A percentile compares a stretch with the other conserved stretches of the same genome.
phyloP scores from a whole-genome alignment of 92 coral and sea anemone genomes.

The Zoanthus solanderi region DNA sequence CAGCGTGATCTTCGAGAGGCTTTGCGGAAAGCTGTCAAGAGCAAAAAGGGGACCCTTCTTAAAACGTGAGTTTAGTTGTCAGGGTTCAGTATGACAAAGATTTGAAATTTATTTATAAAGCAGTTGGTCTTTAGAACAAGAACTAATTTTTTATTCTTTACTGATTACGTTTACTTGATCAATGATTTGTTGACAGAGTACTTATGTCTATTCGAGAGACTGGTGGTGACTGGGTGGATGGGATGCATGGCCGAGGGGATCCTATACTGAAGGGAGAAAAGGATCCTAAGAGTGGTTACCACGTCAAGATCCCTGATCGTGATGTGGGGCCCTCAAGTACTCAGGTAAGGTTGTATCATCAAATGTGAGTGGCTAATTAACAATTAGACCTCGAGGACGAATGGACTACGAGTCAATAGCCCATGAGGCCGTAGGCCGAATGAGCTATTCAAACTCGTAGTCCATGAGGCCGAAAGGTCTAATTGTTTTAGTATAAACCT shows the following conservation, averaged over 20 bases:
- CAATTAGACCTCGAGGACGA: no score
- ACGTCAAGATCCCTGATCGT: slow-evolving; percentile 82
- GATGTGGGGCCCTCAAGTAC: slow-evolving; percentile 97
- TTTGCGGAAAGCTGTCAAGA: slow-evolving; percentile 96
- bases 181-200: slow-evolving; percentile 64
- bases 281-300: slow-evolving; percentile 90
- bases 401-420: no score
- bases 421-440: no score
- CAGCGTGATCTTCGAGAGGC: slow-evolving; percentile 87
- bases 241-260: slow-evolving; percentile 80
- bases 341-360: slow-evolving; percentile 63
- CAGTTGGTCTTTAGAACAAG: no score
- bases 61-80: slow-evolving; percentile 79
- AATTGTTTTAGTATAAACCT: no score
- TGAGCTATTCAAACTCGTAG: no score
- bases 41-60: slow-evolving; percentile 85
- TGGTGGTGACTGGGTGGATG: slow-evolving; percentile 96
- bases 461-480: no score
- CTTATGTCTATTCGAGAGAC: slow-evolving; percentile 95
- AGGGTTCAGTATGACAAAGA: neutral
- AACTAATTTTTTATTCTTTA: neutral
- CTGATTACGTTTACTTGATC: neutral
- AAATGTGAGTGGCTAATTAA: neutral
- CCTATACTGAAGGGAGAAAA: slow-evolving; percentile 96
- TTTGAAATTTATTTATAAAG: no score